A percentile compares a stretch with the other conserved stretches of the same genome.
phyloP scores from a whole-genome alignment of 2,797 vertebrate genomes.

The Cynopterus sphinx region DNA sequence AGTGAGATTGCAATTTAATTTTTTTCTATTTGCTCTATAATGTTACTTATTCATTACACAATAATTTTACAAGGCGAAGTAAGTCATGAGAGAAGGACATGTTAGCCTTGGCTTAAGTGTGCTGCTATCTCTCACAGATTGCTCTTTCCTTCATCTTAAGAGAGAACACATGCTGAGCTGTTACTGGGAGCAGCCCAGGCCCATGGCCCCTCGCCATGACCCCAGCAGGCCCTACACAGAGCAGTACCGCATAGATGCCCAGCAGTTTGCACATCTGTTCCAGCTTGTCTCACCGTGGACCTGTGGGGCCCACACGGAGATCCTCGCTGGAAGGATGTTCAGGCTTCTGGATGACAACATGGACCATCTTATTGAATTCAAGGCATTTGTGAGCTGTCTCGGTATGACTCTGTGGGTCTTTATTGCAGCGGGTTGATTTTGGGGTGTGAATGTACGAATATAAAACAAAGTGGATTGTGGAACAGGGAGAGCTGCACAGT shows the following conservation, averaged over 20 bases:
- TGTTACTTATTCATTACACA: not conserved
- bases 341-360: constrained; percentile 91
- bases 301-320: constrained; percentile 88
- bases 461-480: not conserved
- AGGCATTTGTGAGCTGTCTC: constrained; percentile 90
- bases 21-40: not conserved
- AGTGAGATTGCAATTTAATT: not conserved
- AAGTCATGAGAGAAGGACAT: accelerated
- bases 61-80: not conserved
- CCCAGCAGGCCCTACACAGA: constrained; percentile 88
- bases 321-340: constrained; percentile 92
- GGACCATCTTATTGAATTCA: constrained; percentile 91
- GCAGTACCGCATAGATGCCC: constrained; percentile 93
- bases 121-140: not conserved
- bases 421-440: accelerated
- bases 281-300: constrained; percentile 91
- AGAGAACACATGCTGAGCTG: constrained; percentile 93
- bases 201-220: constrained; percentile 82
- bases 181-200: constrained; percentile 91
- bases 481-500: too few species aligned
- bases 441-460: not conserved
- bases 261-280: constrained; percentile 93
- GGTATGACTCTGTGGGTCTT: constrained; percentile 82
- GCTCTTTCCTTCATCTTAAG: constrained; percentile 79
- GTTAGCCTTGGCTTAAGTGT: not conserved